phyloP scores from a whole-genome alignment of 2,113 vertebrate species.

The Spea bombifrons region DNA sequence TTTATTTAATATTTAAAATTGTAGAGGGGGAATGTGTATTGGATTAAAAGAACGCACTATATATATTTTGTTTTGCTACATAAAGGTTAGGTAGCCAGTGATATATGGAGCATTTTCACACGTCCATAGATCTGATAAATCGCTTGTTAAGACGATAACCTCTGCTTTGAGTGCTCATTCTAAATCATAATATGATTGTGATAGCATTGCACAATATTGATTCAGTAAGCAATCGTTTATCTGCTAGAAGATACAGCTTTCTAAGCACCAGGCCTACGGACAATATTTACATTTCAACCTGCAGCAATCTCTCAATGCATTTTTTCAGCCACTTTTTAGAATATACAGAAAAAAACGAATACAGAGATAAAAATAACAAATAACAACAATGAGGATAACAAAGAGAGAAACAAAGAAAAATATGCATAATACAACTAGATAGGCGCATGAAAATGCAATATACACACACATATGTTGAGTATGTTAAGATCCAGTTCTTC shows the following conservation, averaged over 20 bases:
- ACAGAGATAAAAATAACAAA: too few species aligned
- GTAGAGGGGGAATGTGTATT: too few species aligned
- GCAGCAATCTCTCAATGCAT: neutral
- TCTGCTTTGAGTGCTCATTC: conserved; percentile 2
- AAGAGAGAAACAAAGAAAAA: too few species aligned
- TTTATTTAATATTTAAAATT: too few species aligned
- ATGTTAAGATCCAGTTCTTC: too few species aligned
- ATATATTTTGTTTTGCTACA: neutral
- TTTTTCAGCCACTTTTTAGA: neutral
- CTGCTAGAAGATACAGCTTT: conserved; percentile 3
- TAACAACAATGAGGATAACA: too few species aligned
- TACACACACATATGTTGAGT: neutral
- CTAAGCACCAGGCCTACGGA: conserved; percentile 18
- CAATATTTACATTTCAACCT: conserved; percentile 3
- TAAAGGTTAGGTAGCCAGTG: neutral
- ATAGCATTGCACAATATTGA: conserved; percentile 18
- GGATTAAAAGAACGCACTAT: neutral
- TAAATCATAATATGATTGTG: conserved; percentile 14
- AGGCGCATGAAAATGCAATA: neutral
- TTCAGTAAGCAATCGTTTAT: conserved; percentile 36
- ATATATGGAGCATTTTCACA: neutral
- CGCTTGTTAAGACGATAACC: conserved; percentile 33
- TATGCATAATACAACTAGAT: too few species aligned
- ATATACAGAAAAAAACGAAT: too few species aligned
- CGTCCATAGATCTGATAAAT: conserved; percentile 9